Conservation (phyloP, 2,113 vertebrate species). For the Dasyprocta punctata region DNA sequence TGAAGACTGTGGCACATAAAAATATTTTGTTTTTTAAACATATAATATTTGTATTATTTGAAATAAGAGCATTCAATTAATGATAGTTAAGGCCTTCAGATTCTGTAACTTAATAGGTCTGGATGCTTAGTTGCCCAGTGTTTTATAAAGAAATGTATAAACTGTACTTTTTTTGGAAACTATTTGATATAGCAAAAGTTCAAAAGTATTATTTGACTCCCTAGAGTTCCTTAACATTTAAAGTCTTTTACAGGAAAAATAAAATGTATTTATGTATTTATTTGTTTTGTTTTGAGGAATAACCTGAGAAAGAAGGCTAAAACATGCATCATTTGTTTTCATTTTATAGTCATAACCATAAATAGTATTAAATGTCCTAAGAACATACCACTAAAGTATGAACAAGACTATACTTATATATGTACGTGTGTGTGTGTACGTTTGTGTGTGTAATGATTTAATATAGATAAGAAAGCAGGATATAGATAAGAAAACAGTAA, state of each 20-base stretch:
- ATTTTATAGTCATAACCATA: not conserved
- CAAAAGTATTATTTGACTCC: not conserved
- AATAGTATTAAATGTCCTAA: not conserved
- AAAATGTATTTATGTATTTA: not conserved
- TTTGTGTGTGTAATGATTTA: not conserved
- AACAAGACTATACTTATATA: not conserved
- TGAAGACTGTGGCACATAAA: conserved; percentile 22
- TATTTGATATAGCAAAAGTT: not conserved
- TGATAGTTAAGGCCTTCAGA: conserved; percentile 49
- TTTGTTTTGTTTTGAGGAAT: not conserved
- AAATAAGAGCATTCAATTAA: conserved; percentile 61
- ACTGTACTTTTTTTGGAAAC: not conserved
- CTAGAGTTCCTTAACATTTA: not conserved
- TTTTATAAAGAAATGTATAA: conserved; percentile 25
- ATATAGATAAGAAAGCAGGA: not conserved
- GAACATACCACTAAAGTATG: not conserved
- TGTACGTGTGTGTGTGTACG: not conserved
- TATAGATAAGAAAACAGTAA: not conserved
- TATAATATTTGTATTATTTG: conserved; percentile 34
- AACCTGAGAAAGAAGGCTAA: not conserved
- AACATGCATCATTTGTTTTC: not conserved
- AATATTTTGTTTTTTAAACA: conserved; percentile 46
- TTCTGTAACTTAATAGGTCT: conserved; percentile 64
- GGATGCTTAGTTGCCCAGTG: conserved; percentile 36
- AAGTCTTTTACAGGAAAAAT: not conserved